phyloP scores from a whole-genome alignment of 2,888 invertebrate species.

The Caradrina clavipalpis region DNA sequence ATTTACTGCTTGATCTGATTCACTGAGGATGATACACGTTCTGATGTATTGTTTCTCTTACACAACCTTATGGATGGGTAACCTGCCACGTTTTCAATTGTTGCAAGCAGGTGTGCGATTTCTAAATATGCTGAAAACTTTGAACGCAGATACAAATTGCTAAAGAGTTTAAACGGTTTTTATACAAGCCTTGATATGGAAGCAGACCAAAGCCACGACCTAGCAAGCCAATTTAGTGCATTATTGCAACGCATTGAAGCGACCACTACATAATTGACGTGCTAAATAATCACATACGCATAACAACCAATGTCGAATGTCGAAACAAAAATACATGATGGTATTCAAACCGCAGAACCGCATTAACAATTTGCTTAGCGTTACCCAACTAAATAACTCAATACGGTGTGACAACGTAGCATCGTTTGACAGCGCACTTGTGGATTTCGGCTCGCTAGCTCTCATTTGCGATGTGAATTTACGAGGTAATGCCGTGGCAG shows the following conservation, averaged over 20 bases:
- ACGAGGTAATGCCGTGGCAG: slow-evolving; percentile 74
- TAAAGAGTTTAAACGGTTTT: background rate
- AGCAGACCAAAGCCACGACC: slow-evolving; percentile 13
- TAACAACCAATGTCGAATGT: slow-evolving; percentile 47
- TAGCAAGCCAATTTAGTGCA: slow-evolving; percentile 49
- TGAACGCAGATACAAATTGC: background rate
- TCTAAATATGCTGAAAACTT: slow-evolving; percentile 25
- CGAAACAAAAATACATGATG: slow-evolving; percentile 57
- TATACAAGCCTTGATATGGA: slow-evolving; percentile 19
- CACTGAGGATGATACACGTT: slow-evolving; percentile 72
- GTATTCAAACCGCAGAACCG: slow-evolving; percentile 56
- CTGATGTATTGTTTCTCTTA: slow-evolving; percentile 57
- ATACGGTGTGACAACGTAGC: slow-evolving; percentile 58
- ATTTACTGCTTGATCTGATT: slow-evolving; percentile 86
- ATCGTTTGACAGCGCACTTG: slow-evolving; percentile 67
- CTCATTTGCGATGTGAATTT: slow-evolving; percentile 79
- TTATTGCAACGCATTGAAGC: slow-evolving; percentile 53
- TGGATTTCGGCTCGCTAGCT: slow-evolving; percentile 64
- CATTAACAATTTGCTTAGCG: slow-evolving; percentile 61
- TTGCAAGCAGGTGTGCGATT: slow-evolving; percentile 31
- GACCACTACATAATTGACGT: slow-evolving; percentile 48
- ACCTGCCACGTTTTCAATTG: slow-evolving; percentile 37
- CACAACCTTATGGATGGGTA: slow-evolving; percentile 47
- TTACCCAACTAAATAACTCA: slow-evolving; percentile 62
- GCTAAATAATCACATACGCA: slow-evolving; percentile 59